Base-by-base conservation (phyloP, 2,797 vertebrate genomes). In the Pseudocheirus occidentalis region DNA sequence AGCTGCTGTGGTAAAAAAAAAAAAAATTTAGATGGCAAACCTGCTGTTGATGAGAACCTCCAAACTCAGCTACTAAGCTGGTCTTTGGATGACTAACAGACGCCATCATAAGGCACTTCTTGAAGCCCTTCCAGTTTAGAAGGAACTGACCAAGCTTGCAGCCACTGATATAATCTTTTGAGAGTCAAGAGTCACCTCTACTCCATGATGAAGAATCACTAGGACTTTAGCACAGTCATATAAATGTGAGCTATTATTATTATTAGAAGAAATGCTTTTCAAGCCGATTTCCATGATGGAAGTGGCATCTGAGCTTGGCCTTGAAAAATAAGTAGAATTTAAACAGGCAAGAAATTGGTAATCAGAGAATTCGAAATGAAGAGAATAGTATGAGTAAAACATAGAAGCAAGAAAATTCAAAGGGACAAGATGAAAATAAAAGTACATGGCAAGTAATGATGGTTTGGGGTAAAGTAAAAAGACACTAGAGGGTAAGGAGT, bases 311-410 rank as follows among this genome's bases (percentile, higher is more conserved):
- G 55, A 95, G 21, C n/a, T 57, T 94, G 93, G 62, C 91, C 3
- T 52, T 73, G 62, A 73, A 73, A 81, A 24, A 81, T 46, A 81
- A 81, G 66, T 46, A 40, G 18, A 46, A 81, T 81, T 81, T 28
- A 13, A 93, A 55, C 0, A 46, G 90, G 93, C 58, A 95, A 54
- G 56, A 90, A 9, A 91, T 1, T 4, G 55, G 50, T 29, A 94
- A 53, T 29, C 92, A 94, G 53, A 54, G 66, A 81, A 46, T 81
- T 81, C 66, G 24, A 24, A 87, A 29, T 81, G 6, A 12, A 94
- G 21, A 29, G 46, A 95, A 94, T 53, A 90, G 94, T 40, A 66
- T 1, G n/a, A 97, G 92, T 46, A 94, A 95, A 95, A 57, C 55
- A 92, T 31, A 21, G 40, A 93, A 95, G 40, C 93, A 12, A 94